Evolutionary conservation across 2,113 vertebrate genomes (phyloP).

Genomic region (Pipra filicauda): DNA sequence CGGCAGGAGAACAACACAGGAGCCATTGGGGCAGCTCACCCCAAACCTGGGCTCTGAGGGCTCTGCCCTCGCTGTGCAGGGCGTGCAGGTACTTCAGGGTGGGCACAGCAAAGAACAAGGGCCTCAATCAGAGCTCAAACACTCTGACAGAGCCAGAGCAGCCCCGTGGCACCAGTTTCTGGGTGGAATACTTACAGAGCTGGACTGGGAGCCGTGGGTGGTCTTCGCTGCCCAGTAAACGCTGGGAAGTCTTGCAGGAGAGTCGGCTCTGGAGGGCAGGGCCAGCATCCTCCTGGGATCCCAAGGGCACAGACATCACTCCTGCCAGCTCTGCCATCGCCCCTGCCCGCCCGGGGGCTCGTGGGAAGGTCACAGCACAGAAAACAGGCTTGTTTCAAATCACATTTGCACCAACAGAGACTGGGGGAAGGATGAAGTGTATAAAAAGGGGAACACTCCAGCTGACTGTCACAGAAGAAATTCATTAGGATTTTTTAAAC

Average conservation of each 20-base stretch:
- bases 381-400: not conserved
- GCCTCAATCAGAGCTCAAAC: not conserved
- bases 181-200: not conserved
- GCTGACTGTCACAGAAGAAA: not conserved
- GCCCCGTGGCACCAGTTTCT: not conserved
- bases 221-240: not conserved
- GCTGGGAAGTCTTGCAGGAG: not conserved
- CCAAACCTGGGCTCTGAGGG: not conserved
- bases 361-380: not conserved
- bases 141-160: not conserved
- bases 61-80: not conserved
- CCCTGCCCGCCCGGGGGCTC: not conserved
- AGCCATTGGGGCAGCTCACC: not conserved
- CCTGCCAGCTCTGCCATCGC: not conserved
- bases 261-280: not conserved
- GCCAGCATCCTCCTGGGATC: not conserved
- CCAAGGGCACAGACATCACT: not conserved
- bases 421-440: not conserved
- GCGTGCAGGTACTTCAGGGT: not conserved
- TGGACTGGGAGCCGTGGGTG: not conserved
- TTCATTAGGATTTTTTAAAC: not conserved
- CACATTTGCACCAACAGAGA: not conserved
- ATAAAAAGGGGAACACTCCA: not conserved
- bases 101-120: not conserved
- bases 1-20: not conserved